These are phyloP conservation scores for Erythrocercus mccallii DNA, from an alignment of 2,113 vertebrate species.

Conservation along the genomic window DNA sequence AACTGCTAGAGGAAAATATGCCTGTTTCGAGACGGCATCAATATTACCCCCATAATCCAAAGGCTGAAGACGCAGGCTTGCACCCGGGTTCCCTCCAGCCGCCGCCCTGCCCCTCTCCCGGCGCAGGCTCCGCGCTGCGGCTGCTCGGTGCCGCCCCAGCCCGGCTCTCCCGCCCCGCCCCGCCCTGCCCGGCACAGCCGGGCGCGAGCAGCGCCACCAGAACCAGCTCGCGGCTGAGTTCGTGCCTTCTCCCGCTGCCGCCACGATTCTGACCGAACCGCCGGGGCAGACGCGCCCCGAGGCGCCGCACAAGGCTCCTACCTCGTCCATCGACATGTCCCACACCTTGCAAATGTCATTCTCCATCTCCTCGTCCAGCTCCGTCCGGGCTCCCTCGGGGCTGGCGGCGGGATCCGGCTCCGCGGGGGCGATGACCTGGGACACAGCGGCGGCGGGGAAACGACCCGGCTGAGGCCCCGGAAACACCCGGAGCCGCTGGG, in stretches of 20 bases:
- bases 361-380: conserved; percentile 88
- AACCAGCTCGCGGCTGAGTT: accelerated
- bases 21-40: neutral
- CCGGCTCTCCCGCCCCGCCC: neutral
- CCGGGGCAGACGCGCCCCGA: neutral
- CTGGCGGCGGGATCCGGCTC: conserved; percentile 38
- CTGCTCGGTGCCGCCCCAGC: accelerated
- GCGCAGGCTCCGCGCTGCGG: accelerated
- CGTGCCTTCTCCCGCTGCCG: neutral
- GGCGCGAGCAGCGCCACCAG: accelerated
- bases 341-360: conserved; percentile 94
- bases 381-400: conserved; percentile 46
- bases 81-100: neutral
- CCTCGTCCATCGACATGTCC: conserved; percentile 99
- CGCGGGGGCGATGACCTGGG: conserved; percentile 80
- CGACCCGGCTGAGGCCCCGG: neutral
- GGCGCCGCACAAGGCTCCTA: neutral
- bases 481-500: neutral
- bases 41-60: neutral
- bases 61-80: neutral
- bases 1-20: accelerated
- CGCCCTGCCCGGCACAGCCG: accelerated
- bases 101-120: accelerated
- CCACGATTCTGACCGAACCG: accelerated
- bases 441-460: neutral